phyloP scores from a whole-genome alignment of 2,113 vertebrate genomes.

The Mesitornis unicolor region DNA sequence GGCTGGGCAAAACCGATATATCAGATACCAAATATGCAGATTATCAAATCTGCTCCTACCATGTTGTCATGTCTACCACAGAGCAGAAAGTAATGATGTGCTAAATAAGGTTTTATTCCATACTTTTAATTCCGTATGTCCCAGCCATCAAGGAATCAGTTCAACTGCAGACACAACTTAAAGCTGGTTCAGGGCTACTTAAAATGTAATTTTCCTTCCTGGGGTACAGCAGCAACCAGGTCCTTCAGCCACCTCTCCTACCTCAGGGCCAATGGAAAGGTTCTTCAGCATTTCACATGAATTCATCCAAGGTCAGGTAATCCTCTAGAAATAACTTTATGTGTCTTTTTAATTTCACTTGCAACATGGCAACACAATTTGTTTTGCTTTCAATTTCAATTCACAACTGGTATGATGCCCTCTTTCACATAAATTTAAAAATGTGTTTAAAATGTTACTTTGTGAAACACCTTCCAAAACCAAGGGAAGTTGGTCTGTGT shows the following conservation, averaged over 20 bases:
- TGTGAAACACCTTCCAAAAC: neutral
- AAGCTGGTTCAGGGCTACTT: neutral
- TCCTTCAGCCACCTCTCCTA: neutral
- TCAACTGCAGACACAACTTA: neutral
- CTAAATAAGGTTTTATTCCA: neutral
- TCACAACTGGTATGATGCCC: neutral
- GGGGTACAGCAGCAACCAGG: neutral
- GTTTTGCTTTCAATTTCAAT: neutral
- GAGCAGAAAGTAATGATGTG: neutral
- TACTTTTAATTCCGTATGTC: neutral
- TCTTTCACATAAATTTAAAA: neutral
- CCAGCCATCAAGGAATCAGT: neutral
- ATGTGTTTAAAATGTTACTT: neutral
- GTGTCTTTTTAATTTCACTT: neutral
- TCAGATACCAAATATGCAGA: neutral
- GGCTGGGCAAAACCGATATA: neutral
- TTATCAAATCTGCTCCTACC: neutral
- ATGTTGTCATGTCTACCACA: neutral
- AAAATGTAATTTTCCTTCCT: neutral
- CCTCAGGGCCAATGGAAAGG: neutral
- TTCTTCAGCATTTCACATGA: neutral
- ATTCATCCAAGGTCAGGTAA: neutral
- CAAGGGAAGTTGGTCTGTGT: neutral
- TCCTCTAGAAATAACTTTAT: neutral
- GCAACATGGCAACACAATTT: neutral